Evolutionary conservation across 2,888 invertebrate genomes (phyloP), one percentile per base, ranked within the genome.

Genomic region (Baccha elongata): DNA sequence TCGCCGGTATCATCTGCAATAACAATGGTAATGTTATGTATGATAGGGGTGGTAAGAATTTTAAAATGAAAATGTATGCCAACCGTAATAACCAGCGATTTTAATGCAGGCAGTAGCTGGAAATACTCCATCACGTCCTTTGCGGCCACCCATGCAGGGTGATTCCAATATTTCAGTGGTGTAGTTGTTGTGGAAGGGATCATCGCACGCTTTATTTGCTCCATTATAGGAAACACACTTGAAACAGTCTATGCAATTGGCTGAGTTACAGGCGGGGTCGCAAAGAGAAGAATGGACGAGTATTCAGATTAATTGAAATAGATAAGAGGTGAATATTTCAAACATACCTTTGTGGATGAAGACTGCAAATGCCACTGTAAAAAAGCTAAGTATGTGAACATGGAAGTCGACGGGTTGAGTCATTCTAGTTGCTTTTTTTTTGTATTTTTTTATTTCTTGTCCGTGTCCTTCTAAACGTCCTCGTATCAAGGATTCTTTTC

Each of bases 41-140:
- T 23, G 5, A 29, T 17, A 52, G 29, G 29, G 29, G 8, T 8
- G 6, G n/a, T 2, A 6, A 21, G 1, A 8, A 53, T 21, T 53
- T 5, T 0, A 37, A 58, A 13, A 13, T 35, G 2, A 3, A n/a
- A 48, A 11, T 26, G n/a, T 13, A 42, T 68, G 52, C 76, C 91
- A 91, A 99, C 98, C 96, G 89, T 96, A 97, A 85, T 94, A 93
- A 23, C 99, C 99, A 78, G 95, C 95, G 84, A 99, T 95, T 92
- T 99, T 99, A 87, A 99, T 96, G 90, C 99, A 99, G 50, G 98
- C 96, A 0, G 99, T 98, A 15, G 98, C 99, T 0, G 99, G 99
- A 91, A 98, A 99, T 8, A 97, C 91, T 0, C 99, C 99, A 87
- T 97, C 95, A 32, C 99, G 92, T 0, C 96, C 96, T 91, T 98